phyloP scores from a whole-genome alignment of 1,140 invertebrate genomes.

The Drosophila erecta region DNA sequence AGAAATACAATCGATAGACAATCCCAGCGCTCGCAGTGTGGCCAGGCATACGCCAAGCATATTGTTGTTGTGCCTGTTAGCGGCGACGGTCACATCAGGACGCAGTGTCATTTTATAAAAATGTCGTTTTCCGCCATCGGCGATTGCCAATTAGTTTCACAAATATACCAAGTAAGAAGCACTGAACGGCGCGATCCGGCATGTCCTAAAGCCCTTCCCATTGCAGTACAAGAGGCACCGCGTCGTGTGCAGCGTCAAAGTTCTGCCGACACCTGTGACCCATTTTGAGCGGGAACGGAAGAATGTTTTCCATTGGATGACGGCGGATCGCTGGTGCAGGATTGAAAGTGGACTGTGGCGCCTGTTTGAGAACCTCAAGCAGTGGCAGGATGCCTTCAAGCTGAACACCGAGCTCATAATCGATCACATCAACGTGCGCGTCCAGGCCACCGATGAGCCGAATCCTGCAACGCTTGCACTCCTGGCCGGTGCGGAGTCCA shows the following conservation, averaged over 20 bases:
- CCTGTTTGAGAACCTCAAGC: constrained; percentile 22
- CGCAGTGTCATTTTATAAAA: constrained; percentile 6
- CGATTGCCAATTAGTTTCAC: constrained; percentile 40
- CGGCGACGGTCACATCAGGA: not conserved
- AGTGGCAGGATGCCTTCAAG: constrained; percentile 22
- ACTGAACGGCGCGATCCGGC: not conserved
- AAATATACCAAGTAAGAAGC: constrained; percentile 49
- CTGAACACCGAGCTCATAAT: constrained; percentile 36
- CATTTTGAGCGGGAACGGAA: constrained; percentile 21
- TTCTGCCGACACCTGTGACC: constrained; percentile 38
- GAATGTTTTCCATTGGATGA: constrained; percentile 66
- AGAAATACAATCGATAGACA: not conserved
- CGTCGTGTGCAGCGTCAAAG: constrained; percentile 48
- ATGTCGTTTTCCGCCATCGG: constrained; percentile 49
- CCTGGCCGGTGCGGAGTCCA: not conserved
- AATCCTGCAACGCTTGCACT: constrained; percentile 1
- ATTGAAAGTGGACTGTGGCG: constrained; percentile 39
- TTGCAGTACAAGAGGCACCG: constrained; percentile 46
- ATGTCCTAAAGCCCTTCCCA: not conserved
- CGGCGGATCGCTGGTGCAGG: constrained; percentile 35
- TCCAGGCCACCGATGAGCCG: constrained; percentile 16
- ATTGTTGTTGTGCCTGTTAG: not conserved
- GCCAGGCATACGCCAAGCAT: not conserved
- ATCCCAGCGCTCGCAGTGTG: not conserved
- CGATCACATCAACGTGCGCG: constrained; percentile 48